Evolutionary conservation across 2,797 vertebrate genomes (phyloP).

Genomic region (Kryptopterus vitreolus): DNA sequence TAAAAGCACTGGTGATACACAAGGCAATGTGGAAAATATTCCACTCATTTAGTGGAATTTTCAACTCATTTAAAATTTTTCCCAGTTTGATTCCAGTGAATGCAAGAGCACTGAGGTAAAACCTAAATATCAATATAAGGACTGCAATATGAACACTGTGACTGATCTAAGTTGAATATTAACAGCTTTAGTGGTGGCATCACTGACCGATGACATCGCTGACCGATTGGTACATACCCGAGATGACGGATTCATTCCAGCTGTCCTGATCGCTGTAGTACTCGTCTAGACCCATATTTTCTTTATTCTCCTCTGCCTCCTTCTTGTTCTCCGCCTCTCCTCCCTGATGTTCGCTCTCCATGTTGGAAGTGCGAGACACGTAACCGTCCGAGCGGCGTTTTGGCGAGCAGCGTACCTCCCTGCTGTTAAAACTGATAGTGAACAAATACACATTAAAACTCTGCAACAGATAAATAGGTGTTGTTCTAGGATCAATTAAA

Average conservation of each 20-base stretch:
- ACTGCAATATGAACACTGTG: neutral
- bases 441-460: neutral
- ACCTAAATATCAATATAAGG: neutral
- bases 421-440: conserved; percentile 81
- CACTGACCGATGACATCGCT: neutral
- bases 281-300: conserved; percentile 85
- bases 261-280: conserved; percentile 87
- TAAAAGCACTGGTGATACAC: neutral
- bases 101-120: neutral
- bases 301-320: conserved; percentile 93
- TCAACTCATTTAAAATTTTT: neutral
- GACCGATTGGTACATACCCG: conserved; percentile 76
- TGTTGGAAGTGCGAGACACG: conserved; percentile 80
- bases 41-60: neutral
- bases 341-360: conserved; percentile 73
- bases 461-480: neutral
- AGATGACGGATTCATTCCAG: conserved; percentile 91
- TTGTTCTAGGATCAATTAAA: neutral
- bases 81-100: neutral
- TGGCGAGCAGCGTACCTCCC: conserved; percentile 85
- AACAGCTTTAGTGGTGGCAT: neutral
- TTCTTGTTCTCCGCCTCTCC: conserved; percentile 70
- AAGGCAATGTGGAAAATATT: neutral
- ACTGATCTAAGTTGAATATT: neutral
- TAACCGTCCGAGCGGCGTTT: conserved; percentile 85